Evolutionary conservation across 2,797 vertebrate species (phyloP).

Genomic region (Selene dorsalis): DNA sequence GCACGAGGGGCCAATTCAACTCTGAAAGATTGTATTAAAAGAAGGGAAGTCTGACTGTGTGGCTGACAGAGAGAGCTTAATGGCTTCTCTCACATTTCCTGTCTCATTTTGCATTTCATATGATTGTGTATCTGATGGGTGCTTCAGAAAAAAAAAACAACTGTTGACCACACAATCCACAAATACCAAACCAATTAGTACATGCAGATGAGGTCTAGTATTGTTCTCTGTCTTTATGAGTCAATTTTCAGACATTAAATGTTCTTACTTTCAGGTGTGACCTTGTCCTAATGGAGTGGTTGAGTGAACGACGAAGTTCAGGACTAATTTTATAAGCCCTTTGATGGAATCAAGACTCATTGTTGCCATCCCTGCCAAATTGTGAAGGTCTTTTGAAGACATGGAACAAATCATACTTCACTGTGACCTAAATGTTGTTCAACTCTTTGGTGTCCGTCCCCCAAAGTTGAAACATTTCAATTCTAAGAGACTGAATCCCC

Average conservation of each 20-base stretch:
- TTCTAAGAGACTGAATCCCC: not conserved
- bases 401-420: not conserved
- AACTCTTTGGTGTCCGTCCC: not conserved
- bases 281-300: constrained; percentile 30
- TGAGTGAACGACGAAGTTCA: not conserved
- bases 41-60: constrained; percentile 13
- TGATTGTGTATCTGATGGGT: constrained; percentile 51
- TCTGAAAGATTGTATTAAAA: constrained; percentile 32
- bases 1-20: constrained; percentile 37
- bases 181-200: constrained; percentile 45
- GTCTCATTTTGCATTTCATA: constrained; percentile 34
- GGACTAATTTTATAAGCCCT: not conserved
- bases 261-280: constrained; percentile 19
- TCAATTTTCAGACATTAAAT: constrained; percentile 29
- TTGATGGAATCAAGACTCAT: constrained; percentile 20
- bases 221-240: constrained; percentile 38
- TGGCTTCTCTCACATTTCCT: constrained; percentile 25
- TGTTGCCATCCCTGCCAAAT: constrained; percentile 30
- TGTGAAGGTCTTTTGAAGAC: constrained; percentile 15
- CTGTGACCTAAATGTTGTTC: not conserved
- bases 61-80: not conserved
- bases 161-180: constrained; percentile 61
- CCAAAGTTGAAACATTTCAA: not conserved
- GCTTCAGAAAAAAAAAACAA: constrained; percentile 52
- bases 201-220: constrained; percentile 4